Evolutionary conservation across 2,888 invertebrate species (phyloP), one percentile per base, ranked within the genome.

Genomic region (Cephus spinipes): DNA sequence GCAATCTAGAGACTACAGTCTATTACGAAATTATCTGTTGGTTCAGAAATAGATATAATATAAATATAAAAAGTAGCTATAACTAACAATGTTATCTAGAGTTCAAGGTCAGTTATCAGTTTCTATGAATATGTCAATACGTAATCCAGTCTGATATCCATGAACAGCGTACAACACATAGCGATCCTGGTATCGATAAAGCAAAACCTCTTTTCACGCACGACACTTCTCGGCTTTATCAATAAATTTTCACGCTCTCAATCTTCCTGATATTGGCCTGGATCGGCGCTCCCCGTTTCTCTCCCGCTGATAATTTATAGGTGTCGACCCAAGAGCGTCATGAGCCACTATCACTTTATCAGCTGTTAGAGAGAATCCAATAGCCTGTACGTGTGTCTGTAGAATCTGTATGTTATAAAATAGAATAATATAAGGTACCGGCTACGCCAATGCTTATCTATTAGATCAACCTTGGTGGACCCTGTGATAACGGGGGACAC

Each of bases 391-490:
- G 55, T 55, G 15, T 55, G 23, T 23, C 55, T 23, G 23, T 55
- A 23, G 1, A 23, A 23, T 55, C 23, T 23, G 55, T 55, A 55
- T 9, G 23, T 55, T 55, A 9, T 23, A 55, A 9, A 9, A 23
- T 23, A 55, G 55, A 55, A 55, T 55, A 23, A 55, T 55, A 55
- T 55, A 55, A 55, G 23, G 55, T 55, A 55, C 55, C 55, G 73
- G 79, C 79, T 85, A 82, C 82, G 80, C 82, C 85, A 86, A 83
- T 84, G 83, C 80, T 79, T 77, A 80, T 79, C 82, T 84, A 89
- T 87, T 86, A 82, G 82, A 88, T 87, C 85, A 86, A 87, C 88
- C 89, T 89, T 89, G 89, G 84, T 85, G 81, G 84, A 82, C 83
- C 84, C 86, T 84, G 86, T 73, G 73, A 33, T 33, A 33, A 33